A percentile compares a stretch with the other conserved stretches of the same genome.
Conservation (phyloP, 2,888 invertebrate species). For the Pemphredon lugubris region DNA sequence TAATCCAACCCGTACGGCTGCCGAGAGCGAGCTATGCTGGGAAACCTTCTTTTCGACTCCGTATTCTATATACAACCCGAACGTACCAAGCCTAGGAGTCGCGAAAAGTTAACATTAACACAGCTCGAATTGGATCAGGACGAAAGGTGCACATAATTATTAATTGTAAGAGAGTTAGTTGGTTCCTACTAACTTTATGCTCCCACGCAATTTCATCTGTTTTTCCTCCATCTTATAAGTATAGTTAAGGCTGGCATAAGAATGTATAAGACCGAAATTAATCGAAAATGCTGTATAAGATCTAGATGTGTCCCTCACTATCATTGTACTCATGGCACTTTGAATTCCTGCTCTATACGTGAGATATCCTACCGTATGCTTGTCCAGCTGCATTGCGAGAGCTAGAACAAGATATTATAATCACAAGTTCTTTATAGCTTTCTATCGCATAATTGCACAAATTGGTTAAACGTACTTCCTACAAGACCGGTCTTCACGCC, state of each 20-base stretch:
- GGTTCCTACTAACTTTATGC: slow-evolving; percentile 87
- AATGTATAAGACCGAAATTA: slow-evolving; percentile 92
- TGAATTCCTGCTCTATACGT: slow-evolving; percentile 88
- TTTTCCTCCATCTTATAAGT: slow-evolving; percentile 91
- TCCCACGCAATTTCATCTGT: slow-evolving; percentile 89
- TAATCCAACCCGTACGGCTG: slow-evolving; percentile 91
- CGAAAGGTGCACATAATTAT: not conserved
- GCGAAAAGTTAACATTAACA: not conserved
- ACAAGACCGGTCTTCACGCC: slow-evolving; percentile 90
- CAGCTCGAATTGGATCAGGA: no score
- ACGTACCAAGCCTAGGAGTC: slow-evolving; percentile 88
- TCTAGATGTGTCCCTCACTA: slow-evolving; percentile 87
- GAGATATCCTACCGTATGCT: slow-evolving; percentile 93
- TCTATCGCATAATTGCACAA: no score
- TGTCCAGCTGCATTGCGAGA: slow-evolving; percentile 92
- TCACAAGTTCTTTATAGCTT: not conserved
- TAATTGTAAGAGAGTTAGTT: not conserved
- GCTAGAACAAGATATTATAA: slow-evolving; percentile 81
- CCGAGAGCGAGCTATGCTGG: slow-evolving; percentile 92
- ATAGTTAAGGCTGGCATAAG: slow-evolving; percentile 88
- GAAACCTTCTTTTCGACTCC: slow-evolving; percentile 96
- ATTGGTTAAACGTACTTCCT: slow-evolving; percentile 86
- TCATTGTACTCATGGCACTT: slow-evolving; percentile 88
- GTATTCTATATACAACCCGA: slow-evolving; percentile 93
- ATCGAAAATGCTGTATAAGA: slow-evolving; percentile 82